phyloP scores from a whole-genome alignment of 2,888 invertebrate species.

The Serrognathus titanus region DNA sequence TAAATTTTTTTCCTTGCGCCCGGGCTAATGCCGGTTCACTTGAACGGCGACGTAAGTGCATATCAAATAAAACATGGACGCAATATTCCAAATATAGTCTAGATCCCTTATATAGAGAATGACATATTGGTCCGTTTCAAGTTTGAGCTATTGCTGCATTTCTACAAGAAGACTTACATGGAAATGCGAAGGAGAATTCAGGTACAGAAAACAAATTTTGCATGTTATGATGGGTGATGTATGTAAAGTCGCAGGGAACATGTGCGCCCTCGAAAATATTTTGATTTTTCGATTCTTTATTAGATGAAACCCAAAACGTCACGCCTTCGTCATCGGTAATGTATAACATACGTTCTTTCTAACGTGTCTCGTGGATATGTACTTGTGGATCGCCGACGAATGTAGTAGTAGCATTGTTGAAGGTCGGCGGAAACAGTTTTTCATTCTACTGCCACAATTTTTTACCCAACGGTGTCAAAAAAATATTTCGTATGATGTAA shows the following conservation, averaged over 20 bases:
- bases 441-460: too few species aligned
- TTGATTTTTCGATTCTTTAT: slow-evolving; percentile 1
- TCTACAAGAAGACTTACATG: slow-evolving; percentile 1
- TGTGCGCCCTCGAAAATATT: slow-evolving; percentile 7
- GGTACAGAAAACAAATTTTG: slow-evolving; percentile 11
- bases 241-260: slow-evolving; percentile 4
- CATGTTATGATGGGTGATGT: slow-evolving; percentile 13
- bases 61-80: neutral
- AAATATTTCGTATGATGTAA: too few species aligned
- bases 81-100: slow-evolving; percentile 1
- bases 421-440: too few species aligned
- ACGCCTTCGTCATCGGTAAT: too few species aligned
- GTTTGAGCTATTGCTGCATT: slow-evolving; percentile 2
- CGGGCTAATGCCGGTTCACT: neutral
- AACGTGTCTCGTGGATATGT: too few species aligned
- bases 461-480: too few species aligned
- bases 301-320: too few species aligned
- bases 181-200: slow-evolving; percentile 4
- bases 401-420: too few species aligned
- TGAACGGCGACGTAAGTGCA: neutral
- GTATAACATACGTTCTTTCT: too few species aligned
- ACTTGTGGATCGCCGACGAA: too few species aligned
- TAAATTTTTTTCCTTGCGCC: too few species aligned
- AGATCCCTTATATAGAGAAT: slow-evolving; percentile 3
- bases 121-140: slow-evolving; percentile 13